Conservation (phyloP, 2,797 vertebrate species). For the Falco naumanni region DNA sequence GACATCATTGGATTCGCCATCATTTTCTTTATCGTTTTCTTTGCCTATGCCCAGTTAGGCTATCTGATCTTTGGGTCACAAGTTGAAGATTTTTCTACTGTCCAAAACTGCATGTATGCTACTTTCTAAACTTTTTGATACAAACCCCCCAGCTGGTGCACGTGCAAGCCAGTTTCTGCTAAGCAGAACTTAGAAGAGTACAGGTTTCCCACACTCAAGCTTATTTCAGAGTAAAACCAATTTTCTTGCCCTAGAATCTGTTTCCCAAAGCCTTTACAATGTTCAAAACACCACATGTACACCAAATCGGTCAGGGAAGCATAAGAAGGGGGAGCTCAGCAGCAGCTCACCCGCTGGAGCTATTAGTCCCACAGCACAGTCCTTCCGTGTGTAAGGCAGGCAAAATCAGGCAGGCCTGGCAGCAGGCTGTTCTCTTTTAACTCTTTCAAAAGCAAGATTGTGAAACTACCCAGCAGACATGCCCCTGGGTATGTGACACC, state of each 20-base stretch:
- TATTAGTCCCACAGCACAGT: too few relatives aligned
- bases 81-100: conserved; percentile 76
- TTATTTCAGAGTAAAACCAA: background rate
- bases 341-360: background rate
- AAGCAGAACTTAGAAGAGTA: background rate
- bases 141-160: background rate
- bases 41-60: conserved; percentile 78
- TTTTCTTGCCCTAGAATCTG: background rate
- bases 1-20: conserved; percentile 77
- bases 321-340: background rate
- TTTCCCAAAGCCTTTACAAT: background rate
- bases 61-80: conserved; percentile 77
- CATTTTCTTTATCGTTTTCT: conserved; percentile 81
- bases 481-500: background rate
- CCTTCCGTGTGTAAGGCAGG: fast-evolving
- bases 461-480: background rate
- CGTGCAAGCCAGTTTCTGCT: background rate
- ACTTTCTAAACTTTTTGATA: background rate
- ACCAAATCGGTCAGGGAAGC: background rate
- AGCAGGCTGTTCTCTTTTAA: background rate
- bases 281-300: background rate
- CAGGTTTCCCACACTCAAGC: background rate
- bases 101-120: conserved; percentile 78
- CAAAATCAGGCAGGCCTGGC: background rate
- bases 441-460: background rate